Conservation (phyloP, 2,797 vertebrate genomes). For the Sebastes dallii region DNA sequence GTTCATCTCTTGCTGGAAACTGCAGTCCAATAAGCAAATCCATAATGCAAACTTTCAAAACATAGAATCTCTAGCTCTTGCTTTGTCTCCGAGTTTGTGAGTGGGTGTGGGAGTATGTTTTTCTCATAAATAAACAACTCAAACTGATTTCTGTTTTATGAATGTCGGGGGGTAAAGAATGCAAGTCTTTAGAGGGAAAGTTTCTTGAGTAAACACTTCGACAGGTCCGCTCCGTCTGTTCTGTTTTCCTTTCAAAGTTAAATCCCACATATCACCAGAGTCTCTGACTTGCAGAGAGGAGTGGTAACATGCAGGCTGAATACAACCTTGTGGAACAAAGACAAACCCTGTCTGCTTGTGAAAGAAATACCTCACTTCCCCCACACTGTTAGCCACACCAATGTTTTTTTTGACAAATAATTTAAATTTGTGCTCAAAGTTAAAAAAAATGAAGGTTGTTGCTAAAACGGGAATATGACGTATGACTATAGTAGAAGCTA, state of each 20-base stretch:
- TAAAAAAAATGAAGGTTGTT: too few relatives aligned
- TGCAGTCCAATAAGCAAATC: not conserved
- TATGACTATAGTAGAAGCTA: too few relatives aligned
- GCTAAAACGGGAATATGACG: too few relatives aligned
- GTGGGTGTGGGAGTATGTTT: not conserved
- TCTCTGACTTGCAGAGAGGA: not conserved
- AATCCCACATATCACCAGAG: not conserved
- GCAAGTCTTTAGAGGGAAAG: not conserved
- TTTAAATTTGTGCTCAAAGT: too few relatives aligned
- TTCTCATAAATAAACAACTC: not conserved
- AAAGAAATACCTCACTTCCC: not conserved
- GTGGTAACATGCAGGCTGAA: not conserved
- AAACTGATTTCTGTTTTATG: not conserved
- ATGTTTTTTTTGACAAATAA: too few relatives aligned
- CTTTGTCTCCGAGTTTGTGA: not conserved
- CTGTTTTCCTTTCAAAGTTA: not conserved
- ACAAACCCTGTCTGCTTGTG: not conserved
- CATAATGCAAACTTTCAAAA: not conserved
- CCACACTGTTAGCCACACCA: too few relatives aligned
- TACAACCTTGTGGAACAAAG: not conserved
- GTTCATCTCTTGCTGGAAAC: not conserved
- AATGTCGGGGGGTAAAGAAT: not conserved
- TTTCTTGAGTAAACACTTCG: not conserved
- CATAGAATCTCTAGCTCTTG: not conserved
- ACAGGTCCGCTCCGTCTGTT: not conserved